Evolutionary conservation across 2,797 vertebrate genomes (phyloP).

Genomic region (Oreonectes daqikongensis): DNA sequence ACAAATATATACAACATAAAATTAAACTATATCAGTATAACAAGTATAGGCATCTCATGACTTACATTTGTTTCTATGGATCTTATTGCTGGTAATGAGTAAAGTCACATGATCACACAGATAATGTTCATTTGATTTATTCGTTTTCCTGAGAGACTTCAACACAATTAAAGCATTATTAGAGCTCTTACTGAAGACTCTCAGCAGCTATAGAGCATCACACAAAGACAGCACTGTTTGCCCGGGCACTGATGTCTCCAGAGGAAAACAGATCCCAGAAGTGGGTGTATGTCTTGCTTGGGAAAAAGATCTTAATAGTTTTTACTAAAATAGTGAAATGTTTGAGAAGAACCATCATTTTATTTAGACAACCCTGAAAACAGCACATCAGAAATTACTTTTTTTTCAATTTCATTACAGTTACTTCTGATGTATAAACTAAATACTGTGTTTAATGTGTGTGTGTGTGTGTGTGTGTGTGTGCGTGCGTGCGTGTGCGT

Average conservation of each 20-base stretch:
- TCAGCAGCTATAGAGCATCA: background rate
- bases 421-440: too few species aligned
- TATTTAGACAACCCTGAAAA: too few species aligned
- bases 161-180: slow-evolving; percentile 33
- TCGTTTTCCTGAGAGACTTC: slow-evolving; percentile 5
- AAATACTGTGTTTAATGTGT: background rate
- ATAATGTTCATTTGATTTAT: slow-evolving; percentile 10
- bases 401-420: too few species aligned
- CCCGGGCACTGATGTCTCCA: background rate
- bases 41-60: background rate
- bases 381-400: too few species aligned
- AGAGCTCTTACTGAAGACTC: background rate
- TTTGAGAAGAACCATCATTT: too few species aligned
- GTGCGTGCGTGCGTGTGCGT: too few species aligned
- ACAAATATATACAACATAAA: too few species aligned
- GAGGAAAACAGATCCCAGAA: background rate
- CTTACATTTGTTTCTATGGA: background rate
- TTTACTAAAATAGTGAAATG: too few species aligned
- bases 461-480: too few species aligned
- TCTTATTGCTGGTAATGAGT: background rate
- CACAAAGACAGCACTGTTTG: slow-evolving; percentile 25
- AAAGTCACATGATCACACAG: background rate
- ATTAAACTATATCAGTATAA: too few species aligned
- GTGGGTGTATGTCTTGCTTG: too few species aligned
- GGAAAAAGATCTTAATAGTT: too few species aligned